phyloP scores from a whole-genome alignment of 2,797 vertebrate species.

The Smutsia temminckii region DNA sequence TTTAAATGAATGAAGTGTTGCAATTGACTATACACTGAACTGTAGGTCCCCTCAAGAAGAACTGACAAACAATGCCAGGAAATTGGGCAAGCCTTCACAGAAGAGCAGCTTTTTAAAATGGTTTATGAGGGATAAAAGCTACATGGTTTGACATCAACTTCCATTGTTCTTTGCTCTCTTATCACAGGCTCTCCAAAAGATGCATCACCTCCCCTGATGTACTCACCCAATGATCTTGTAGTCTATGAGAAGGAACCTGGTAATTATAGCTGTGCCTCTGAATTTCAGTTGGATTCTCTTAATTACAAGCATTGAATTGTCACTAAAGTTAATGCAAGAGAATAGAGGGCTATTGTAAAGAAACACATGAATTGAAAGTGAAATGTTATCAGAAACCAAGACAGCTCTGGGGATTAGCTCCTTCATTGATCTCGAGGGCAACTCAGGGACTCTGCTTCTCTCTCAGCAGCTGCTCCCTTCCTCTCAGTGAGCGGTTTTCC shows the following conservation, averaged over 20 bases:
- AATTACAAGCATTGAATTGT: slow-evolving; percentile 25
- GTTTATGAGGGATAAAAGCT: neutral
- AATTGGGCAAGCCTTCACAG: neutral
- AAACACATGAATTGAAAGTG: neutral
- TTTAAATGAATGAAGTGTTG: slow-evolving; percentile 5
- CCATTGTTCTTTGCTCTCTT: slow-evolving; percentile 62
- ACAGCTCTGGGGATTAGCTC: neutral
- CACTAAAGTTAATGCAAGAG: neutral
- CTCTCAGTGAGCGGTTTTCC: neutral
- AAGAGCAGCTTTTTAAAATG: slow-evolving; percentile 12
- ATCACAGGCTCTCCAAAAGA: slow-evolving; percentile 79
- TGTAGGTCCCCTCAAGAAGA: neutral
- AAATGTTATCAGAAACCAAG: neutral
- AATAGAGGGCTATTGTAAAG: neutral
- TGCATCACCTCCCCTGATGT: slow-evolving; percentile 80
- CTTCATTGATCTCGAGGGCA: accelerated
- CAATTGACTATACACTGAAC: neutral
- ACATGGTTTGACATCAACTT: neutral
- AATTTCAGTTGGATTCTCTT: slow-evolving; percentile 32
- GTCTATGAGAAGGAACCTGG: slow-evolving; percentile 84
- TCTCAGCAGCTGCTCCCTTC: neutral
- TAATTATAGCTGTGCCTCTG: slow-evolving; percentile 50
- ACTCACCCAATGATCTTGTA: slow-evolving; percentile 82
- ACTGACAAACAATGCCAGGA: slow-evolving; percentile 21
- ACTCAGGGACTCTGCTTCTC: neutral